Conservation (phyloP, 2,113 vertebrate genomes). For the Alligator mississippiensis region DNA sequence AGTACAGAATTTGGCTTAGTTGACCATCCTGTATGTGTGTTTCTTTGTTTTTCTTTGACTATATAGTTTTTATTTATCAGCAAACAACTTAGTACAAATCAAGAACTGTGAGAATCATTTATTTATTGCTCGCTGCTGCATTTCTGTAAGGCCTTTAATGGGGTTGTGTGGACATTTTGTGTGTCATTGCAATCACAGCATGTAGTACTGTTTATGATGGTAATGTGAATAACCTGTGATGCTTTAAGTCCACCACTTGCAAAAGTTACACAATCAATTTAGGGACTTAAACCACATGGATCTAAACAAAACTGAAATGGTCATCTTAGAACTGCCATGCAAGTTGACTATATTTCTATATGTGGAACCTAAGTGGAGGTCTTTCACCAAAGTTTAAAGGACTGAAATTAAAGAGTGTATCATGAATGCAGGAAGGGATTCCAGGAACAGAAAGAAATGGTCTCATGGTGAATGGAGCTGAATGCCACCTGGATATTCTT, state of each 20-base stretch:
- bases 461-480: not conserved
- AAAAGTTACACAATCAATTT: not conserved
- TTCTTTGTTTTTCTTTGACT: not conserved
- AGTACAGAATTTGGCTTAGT: not conserved
- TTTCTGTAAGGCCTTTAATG: not conserved
- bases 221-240: not conserved
- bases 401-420: not conserved
- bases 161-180: not conserved
- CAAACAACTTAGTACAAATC: not conserved
- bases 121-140: not conserved
- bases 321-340: not conserved
- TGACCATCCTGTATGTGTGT: not conserved
- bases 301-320: not conserved
- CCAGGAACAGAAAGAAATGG: no score
- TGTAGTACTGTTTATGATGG: not conserved
- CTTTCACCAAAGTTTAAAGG: not conserved
- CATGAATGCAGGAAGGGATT: not conserved
- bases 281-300: not conserved
- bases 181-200: not conserved
- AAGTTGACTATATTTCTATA: not conserved
- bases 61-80: not conserved
- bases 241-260: not conserved
- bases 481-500: not conserved
- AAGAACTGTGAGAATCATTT: not conserved
- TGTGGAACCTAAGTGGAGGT: not conserved